Conservation (phyloP, 1,140 invertebrate species). For the Drosophila biarmipes region DNA sequence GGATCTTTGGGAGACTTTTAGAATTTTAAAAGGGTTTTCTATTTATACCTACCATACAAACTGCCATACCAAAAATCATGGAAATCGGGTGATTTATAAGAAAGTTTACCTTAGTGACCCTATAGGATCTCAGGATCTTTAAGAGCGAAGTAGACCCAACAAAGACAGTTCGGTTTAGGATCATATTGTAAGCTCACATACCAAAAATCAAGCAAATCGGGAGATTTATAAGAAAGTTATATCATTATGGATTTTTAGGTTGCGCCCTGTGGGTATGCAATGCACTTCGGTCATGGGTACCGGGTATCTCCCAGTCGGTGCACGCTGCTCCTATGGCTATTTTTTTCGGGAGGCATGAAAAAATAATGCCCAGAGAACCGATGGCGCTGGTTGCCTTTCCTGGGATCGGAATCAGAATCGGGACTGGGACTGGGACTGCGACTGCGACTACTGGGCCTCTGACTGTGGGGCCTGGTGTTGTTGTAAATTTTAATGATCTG, state of each 20-base stretch:
- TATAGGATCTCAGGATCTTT: background rate
- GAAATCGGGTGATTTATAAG: background rate
- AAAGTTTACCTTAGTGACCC: background rate
- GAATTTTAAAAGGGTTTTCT: background rate
- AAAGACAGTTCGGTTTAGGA: background rate
- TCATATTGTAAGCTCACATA: background rate
- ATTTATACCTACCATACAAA: background rate
- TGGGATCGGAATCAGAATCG: constrained; percentile 24
- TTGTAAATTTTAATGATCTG: constrained; percentile 84
- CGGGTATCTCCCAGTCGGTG: background rate
- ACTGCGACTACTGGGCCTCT: constrained; percentile 1
- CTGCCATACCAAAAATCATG: background rate
- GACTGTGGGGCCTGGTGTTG: constrained; percentile 44
- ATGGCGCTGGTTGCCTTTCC: constrained; percentile 41
- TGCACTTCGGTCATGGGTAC: background rate
- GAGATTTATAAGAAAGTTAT: background rate
- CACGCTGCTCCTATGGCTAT: background rate
- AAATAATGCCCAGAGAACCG: constrained; percentile 64
- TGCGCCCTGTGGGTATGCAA: background rate
- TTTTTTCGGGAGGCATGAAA: constrained; percentile 29
- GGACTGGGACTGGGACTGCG: constrained; percentile 5
- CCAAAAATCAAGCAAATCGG: background rate
- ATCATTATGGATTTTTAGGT: background rate
- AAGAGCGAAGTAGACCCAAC: background rate
- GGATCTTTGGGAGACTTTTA: background rate